These are phyloP conservation scores for Glyptemys insculpta DNA, from an alignment of 2,797 vertebrate species.

Conservation along the genomic window DNA sequence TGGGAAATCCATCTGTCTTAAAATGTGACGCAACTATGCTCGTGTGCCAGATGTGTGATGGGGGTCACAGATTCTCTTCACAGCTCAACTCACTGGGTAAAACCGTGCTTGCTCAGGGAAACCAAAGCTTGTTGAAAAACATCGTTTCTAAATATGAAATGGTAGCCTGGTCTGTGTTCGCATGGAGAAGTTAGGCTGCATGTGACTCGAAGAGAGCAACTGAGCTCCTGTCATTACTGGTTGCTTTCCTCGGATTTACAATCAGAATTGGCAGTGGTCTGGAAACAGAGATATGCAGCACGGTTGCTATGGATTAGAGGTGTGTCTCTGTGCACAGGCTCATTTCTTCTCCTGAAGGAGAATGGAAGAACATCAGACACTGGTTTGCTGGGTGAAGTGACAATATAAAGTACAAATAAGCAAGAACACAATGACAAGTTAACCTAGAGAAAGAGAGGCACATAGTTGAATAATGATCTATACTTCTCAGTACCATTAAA, in stretches of 20 bases:
- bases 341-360: not conserved
- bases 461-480: not conserved
- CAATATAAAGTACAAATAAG: not conserved
- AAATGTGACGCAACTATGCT: conserved; percentile 55
- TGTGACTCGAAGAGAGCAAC: not conserved
- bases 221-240: conserved; percentile 49
- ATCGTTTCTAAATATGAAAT: conserved; percentile 33
- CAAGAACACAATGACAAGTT: not conserved
- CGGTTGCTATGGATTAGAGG: conserved; percentile 39
- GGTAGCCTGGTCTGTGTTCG: not conserved
- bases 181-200: not conserved
- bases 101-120: conserved; percentile 13
- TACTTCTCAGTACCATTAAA: not conserved
- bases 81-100: conserved; percentile 24
- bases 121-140: conserved; percentile 34
- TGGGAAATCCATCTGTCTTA: conserved; percentile 23
- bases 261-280: conserved; percentile 41
- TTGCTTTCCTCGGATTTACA: conserved; percentile 63
- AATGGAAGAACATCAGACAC: conserved; percentile 26
- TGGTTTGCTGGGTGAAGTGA: not conserved
- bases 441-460: conserved; percentile 14
- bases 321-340: conserved; percentile 12
- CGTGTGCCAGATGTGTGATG: conserved; percentile 4
- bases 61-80: not conserved
- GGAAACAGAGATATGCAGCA: conserved; percentile 42